Evolutionary conservation across 2,797 vertebrate genomes (phyloP).

Genomic region (Triplophysa yarkandensis): DNA sequence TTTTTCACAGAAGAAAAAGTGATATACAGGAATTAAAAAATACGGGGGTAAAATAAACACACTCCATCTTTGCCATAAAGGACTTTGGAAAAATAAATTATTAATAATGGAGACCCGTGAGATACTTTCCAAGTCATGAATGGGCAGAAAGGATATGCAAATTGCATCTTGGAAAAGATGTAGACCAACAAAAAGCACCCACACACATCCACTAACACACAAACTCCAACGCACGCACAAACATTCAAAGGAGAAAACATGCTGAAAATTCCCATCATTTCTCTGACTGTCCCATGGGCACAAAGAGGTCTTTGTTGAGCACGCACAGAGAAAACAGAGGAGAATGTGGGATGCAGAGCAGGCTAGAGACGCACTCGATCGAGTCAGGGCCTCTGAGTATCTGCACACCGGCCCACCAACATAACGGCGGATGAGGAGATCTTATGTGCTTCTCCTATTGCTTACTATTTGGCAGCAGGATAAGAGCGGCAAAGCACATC

Average conservation of each 20-base stretch:
- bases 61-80: too few species aligned
- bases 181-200: constrained; percentile 27
- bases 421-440: constrained; percentile 15
- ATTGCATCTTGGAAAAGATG: constrained; percentile 52
- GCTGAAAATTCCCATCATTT: constrained; percentile 73
- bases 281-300: constrained; percentile 60
- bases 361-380: background rate
- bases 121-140: constrained; percentile 45
- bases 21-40: too few species aligned
- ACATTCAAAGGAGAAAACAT: constrained; percentile 46
- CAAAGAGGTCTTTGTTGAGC: constrained; percentile 72
- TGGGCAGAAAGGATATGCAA: constrained; percentile 63
- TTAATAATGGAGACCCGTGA: too few species aligned
- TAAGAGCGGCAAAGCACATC: too few species aligned
- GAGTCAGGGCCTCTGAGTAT: background rate
- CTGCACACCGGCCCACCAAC: constrained; percentile 14
- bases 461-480: too few species aligned
- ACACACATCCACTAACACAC: background rate
- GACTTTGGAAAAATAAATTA: too few species aligned
- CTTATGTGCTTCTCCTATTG: background rate
- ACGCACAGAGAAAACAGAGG: background rate
- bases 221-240: background rate
- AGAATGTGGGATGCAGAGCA: constrained; percentile 2
- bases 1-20: too few species aligned
- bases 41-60: too few species aligned